Base-by-base conservation (phyloP, 2,797 vertebrate species). In the Echiichthys vipera region DNA sequence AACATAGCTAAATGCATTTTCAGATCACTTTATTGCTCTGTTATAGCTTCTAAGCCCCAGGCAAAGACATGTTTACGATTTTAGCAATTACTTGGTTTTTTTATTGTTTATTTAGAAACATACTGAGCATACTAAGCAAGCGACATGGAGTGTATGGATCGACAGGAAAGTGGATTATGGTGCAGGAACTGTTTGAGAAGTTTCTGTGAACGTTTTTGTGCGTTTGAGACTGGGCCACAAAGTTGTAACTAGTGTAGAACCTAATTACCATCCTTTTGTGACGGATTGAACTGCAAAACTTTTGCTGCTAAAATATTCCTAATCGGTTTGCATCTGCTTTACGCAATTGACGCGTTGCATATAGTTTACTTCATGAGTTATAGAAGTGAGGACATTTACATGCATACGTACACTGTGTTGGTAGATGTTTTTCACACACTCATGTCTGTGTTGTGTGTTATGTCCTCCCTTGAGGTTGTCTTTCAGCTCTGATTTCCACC, bases 401-500 rank as follows among this genome's bases (percentile, higher is more conserved):
- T 62, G 62, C 50, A 47, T 67, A 32, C 64, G 47, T 27, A 7
- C 40, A 29, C 34, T 29, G 6, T 29, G 29, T 42, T 50, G n/a
- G 43, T 54, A 45, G 34, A 36, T 59, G 7, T 15, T 34, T 54
- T 27, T 46, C 18, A 50, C n/a, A 14, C 42, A 27, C 11, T 39
- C 63, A 7, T 46, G 18, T 15, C 30, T 45, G 72, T 61, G 49
- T 49, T 65, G n/a, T 40, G 13, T 34, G 46, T 20, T 67, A 13
- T 45, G 36, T 73, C 42, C 46, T 67, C 73, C 61, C 69, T 47
- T 12, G 22, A 65, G 70, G 56, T 57, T 2, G 9, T 55, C 74
- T 80, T 79, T 85, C 64, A 84, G 68, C 55, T 65, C 43, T 57
- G 69, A 79, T 84, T 59, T 65, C 42, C 49, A 34, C 50, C 14